phyloP scores from a whole-genome alignment of 1,140 invertebrate species.

The Ostrea edulis region DNA sequence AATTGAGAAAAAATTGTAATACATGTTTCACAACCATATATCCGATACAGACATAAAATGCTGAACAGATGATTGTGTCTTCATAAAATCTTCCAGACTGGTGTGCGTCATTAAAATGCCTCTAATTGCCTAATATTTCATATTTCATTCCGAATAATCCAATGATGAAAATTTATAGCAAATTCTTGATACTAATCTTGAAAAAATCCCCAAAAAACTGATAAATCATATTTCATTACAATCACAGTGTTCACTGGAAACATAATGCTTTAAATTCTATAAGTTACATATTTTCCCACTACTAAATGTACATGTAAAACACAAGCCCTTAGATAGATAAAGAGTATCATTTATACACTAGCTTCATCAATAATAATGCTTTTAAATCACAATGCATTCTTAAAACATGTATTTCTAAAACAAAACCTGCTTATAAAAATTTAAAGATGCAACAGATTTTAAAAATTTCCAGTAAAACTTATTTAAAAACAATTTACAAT shows the following conservation, averaged over 20 bases:
- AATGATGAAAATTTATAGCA: background rate
- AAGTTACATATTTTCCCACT: background rate
- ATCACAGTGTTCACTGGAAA: background rate
- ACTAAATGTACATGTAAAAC: background rate
- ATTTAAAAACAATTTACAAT: background rate
- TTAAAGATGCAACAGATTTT: slow-evolving; percentile 13
- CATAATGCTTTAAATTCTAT: background rate
- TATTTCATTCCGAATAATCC: background rate
- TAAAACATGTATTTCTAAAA: slow-evolving; percentile 14
- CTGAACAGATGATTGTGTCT: background rate
- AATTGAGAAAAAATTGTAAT: background rate
- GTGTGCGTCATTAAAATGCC: background rate
- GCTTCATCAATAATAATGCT: background rate
- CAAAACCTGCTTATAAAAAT: background rate
- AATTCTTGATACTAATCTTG: background rate
- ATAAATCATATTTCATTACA: background rate
- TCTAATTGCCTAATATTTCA: slow-evolving; percentile 10
- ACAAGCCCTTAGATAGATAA: background rate
- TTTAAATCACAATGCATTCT: background rate
- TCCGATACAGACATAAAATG: background rate
- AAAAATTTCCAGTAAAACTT: slow-evolving; percentile 22
- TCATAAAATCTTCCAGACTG: background rate
- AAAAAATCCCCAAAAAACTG: background rate
- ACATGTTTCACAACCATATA: background rate
- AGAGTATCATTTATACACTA: background rate